Evolutionary conservation across 2,113 vertebrate species (phyloP).

Genomic region (Notiomystis cincta): DNA sequence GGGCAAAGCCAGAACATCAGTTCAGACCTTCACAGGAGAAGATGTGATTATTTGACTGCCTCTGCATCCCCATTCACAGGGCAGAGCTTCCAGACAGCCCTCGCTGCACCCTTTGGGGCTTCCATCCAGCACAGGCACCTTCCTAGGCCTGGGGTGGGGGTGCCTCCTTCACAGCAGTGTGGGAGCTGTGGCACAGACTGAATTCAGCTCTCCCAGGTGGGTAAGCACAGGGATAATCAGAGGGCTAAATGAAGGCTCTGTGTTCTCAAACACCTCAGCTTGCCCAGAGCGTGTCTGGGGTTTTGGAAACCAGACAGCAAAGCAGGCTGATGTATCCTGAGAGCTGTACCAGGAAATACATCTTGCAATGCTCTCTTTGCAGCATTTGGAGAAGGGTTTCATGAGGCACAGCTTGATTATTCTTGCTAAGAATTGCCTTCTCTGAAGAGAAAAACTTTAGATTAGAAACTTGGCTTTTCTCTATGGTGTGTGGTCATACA

Average conservation of each 20-base stretch:
- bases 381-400: neutral
- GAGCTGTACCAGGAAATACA: neutral
- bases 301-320: neutral
- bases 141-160: neutral
- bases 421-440: neutral
- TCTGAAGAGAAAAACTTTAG: neutral
- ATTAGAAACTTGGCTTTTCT: neutral
- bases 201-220: neutral
- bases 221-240: neutral
- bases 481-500: neutral
- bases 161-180: neutral
- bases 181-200: neutral
- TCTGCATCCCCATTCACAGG: neutral
- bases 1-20: neutral
- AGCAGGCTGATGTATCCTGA: accelerated
- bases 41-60: neutral
- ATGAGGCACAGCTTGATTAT: neutral
- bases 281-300: neutral
- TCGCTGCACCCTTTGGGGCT: accelerated
- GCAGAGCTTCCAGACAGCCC: neutral
- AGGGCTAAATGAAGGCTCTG: neutral
- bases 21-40: neutral
- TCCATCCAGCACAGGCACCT: neutral
- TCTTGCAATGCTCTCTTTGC: neutral
- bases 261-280: neutral